Base-by-base conservation (phyloP, 2,113 vertebrate species). In the Oryzias woworae region DNA sequence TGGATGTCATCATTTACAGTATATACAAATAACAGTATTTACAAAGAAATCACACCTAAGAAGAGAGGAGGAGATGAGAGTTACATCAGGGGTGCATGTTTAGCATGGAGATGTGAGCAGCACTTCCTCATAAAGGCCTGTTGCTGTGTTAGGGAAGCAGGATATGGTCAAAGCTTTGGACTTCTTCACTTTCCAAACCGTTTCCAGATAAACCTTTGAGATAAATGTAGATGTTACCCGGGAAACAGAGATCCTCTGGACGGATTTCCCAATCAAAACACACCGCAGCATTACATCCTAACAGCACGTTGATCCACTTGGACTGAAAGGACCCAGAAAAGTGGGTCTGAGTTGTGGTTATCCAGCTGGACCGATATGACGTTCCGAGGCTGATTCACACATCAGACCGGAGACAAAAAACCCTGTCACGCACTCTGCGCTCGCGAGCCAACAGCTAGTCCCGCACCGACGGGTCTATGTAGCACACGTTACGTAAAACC, bases 1-100 rank as follows among this genome's bases (percentile, higher is more conserved):
- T 94, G 88, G 96, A 98, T 76, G 96, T 99, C 97, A 98, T 99
- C 95, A 98, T 99, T 98, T 98, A 99, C 97, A 98, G 96, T 99
- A 99, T 98, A 98, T 99, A 99, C 96, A 99, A 98, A 97, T 96
- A 99, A 96, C 93, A 97, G 96, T 99, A 99, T 98, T 97, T 99
- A 99, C 96, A 99, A 97, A 93, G 94, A 77, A 91, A 91, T 90
- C 93, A 94, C 92, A 93, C 93, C 97, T 98, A 90, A 14, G 66
- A 49, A 76, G 58, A 63, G 14, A 53, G 42, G 14, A 55, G 14
- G 47, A 55, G 24, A 80, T 1, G 44, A 42, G 43, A 65, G 14
- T 88, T 55, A 63, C 4, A 71, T 22, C 8, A 7, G 66, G 23
- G 66, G 74, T 73, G 65, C 36, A 80, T 18, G 71, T 67, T 36